These are phyloP conservation scores for Maconellicoccus hirsutus DNA, from an alignment of 1,140 invertebrate genomes.

Conservation along the genomic window DNA sequence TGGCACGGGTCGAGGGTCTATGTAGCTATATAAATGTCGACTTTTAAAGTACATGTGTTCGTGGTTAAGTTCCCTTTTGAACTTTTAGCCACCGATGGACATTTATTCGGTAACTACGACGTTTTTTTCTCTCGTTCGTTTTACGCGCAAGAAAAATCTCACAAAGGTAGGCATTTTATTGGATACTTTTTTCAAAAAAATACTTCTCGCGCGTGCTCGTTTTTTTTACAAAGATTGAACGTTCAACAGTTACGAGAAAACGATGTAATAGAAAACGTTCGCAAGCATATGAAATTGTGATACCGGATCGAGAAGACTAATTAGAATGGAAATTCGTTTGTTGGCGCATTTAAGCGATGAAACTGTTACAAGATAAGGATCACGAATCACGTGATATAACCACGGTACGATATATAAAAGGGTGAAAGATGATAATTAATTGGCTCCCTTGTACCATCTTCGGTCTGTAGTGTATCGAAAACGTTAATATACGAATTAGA, in stretches of 20 bases:
- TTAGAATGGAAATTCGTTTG: too few relatives aligned
- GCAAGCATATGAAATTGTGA: too few relatives aligned
- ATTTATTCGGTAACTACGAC: neutral
- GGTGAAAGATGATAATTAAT: neutral
- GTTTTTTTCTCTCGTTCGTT: neutral
- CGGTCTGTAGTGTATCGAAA: too few relatives aligned
- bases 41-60: conserved; percentile 1
- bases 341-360: too few relatives aligned
- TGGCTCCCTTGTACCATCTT: neutral
- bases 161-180: neutral
- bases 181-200: neutral
- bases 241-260: too few relatives aligned
- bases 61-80: neutral
- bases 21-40: neutral
- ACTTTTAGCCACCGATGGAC: neutral
- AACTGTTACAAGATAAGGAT: too few relatives aligned
- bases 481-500: too few relatives aligned
- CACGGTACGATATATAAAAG: neutral
- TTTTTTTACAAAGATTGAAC: too few relatives aligned
- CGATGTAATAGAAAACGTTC: too few relatives aligned
- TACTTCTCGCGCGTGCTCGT: too few relatives aligned
- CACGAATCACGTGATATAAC: too few relatives aligned
- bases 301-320: too few relatives aligned
- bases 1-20: neutral
- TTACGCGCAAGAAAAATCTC: neutral